These are phyloP conservation scores for Pteruthius melanotis DNA, from an alignment of 2,113 vertebrate species.

Conservation along the genomic window DNA sequence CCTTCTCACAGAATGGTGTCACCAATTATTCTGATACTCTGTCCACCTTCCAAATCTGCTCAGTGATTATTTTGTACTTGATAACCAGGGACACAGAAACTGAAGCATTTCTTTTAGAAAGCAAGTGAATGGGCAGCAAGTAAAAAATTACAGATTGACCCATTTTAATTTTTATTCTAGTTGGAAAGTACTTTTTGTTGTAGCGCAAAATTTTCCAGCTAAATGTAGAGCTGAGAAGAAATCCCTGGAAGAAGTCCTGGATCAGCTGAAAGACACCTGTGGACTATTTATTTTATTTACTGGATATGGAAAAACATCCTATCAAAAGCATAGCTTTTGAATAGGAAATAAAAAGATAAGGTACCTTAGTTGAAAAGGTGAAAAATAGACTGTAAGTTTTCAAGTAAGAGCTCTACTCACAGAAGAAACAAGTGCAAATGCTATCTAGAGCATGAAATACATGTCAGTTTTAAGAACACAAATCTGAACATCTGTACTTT, in stretches of 20 bases:
- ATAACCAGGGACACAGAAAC: neutral
- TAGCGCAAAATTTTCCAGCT: neutral
- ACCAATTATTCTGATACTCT: neutral
- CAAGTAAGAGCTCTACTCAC: neutral
- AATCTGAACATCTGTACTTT: neutral
- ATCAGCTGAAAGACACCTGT: neutral
- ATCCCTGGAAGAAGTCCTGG: neutral
- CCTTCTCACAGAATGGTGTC: neutral
- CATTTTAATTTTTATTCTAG: neutral
- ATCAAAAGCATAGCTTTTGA: neutral
- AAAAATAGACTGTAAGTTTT: neutral
- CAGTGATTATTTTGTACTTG: neutral
- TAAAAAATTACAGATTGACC: neutral
- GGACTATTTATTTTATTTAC: neutral
- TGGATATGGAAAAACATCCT: neutral
- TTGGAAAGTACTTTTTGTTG: neutral
- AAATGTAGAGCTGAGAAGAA: neutral
- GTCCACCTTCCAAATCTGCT: neutral
- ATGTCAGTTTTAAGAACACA: neutral
- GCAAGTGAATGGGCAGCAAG: neutral
- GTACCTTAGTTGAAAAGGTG: neutral
- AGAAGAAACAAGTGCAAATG: neutral
- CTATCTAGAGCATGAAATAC: neutral
- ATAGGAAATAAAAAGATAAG: neutral
- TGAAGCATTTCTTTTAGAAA: neutral